These are phyloP conservation scores for Oreotrochilus melanogaster DNA, from an alignment of 2,113 vertebrate species.

Conservation along the genomic window DNA sequence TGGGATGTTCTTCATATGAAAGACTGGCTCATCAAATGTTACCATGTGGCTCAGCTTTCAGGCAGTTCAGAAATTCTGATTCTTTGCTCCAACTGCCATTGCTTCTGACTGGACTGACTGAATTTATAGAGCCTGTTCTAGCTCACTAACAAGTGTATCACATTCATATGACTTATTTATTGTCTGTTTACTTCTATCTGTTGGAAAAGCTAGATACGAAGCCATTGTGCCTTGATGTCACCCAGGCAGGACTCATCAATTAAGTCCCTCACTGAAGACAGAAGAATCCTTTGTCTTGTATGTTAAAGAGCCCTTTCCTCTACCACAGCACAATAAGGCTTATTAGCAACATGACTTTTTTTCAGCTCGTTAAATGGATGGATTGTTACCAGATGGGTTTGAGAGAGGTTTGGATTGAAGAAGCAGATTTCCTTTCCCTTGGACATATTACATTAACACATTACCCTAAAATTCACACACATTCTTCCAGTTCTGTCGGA, in stretches of 20 bases:
- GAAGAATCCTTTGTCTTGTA: conserved; percentile 1
- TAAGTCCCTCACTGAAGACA: background rate
- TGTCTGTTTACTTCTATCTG: background rate
- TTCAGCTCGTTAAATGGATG: conserved; percentile 37
- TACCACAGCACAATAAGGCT: background rate
- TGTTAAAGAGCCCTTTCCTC: background rate
- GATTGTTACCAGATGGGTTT: conserved; percentile 20
- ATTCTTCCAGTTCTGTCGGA: conserved; percentile 1
- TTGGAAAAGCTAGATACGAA: background rate
- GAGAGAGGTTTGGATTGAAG: background rate
- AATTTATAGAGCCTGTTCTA: background rate
- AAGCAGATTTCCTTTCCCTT: background rate
- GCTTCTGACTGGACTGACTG: background rate
- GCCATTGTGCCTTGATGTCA: background rate
- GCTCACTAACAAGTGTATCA: background rate
- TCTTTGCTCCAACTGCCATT: background rate
- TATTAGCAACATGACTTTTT: conserved; percentile 16
- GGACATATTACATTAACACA: background rate
- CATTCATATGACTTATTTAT: background rate
- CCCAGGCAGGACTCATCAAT: background rate
- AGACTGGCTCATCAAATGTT: background rate
- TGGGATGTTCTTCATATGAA: background rate
- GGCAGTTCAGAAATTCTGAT: background rate
- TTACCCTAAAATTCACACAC: background rate
- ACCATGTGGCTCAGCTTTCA: background rate